Conservation (phyloP, 2,797 vertebrate genomes). For the Pseudopleuronectes americanus region DNA sequence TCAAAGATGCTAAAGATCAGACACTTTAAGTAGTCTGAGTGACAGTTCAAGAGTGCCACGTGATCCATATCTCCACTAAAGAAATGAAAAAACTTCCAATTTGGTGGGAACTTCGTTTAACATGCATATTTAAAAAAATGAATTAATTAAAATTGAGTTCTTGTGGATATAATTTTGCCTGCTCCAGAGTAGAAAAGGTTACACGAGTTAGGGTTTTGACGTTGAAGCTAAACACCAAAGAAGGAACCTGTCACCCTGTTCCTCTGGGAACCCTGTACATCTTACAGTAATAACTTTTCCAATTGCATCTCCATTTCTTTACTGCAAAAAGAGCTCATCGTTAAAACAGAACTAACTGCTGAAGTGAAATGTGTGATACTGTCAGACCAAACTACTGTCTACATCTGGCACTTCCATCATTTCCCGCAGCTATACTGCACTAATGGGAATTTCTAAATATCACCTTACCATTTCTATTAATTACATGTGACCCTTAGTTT, state of each 20-base stretch:
- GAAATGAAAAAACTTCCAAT: neutral
- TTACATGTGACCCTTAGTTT: conserved; percentile 53
- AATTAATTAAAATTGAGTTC: neutral
- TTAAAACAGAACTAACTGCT: conserved; percentile 29
- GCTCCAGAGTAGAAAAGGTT: neutral
- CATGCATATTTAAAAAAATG: neutral
- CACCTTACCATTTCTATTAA: conserved; percentile 67
- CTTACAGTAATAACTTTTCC: neutral
- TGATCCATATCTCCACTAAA: neutral
- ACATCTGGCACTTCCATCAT: conserved; percentile 75
- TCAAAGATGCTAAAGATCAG: neutral
- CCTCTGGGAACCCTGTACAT: neutral
- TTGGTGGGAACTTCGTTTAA: no score
- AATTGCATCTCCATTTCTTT: neutral
- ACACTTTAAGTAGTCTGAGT: no score
- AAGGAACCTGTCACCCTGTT: no score
- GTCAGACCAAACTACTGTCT: conserved; percentile 39
- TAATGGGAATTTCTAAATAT: conserved; percentile 66
- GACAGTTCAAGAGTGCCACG: neutral
- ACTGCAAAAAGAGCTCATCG: neutral
- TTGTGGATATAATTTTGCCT: neutral
- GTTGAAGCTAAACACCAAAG: neutral
- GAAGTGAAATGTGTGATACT: conserved; percentile 24
- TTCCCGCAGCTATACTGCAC: conserved; percentile 39
- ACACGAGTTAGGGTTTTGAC: neutral